Evolutionary conservation across 2,888 invertebrate genomes (phyloP).

Genomic region (Mactromeris polynyma): DNA sequence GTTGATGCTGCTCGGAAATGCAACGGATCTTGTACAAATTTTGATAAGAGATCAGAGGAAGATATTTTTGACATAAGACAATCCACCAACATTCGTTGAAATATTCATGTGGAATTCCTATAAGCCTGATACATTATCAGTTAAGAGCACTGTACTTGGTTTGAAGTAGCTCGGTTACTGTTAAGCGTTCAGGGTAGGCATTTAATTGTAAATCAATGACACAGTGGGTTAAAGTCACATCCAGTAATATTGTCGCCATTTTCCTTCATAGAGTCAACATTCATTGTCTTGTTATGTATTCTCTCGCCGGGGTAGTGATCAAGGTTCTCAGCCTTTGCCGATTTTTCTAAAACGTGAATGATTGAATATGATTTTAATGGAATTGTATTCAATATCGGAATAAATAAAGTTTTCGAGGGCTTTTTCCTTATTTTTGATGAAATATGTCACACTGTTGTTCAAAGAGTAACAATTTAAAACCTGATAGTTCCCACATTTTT

Average conservation of each 20-base stretch:
- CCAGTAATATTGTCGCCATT: slow-evolving; percentile 28
- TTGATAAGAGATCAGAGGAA: not conserved
- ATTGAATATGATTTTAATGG: slow-evolving; percentile 6
- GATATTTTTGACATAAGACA: not conserved
- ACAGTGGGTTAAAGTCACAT: slow-evolving; percentile 7
- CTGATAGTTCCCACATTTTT: slow-evolving; percentile 8
- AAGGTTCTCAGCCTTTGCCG: not conserved
- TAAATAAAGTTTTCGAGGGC: not conserved
- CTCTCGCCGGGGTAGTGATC: not conserved
- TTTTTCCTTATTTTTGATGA: not conserved
- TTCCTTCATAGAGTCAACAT: slow-evolving; percentile 25
- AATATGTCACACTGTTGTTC: not conserved
- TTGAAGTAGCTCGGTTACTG: not conserved
- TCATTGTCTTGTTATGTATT: slow-evolving; percentile 17
- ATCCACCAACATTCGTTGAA: not conserved
- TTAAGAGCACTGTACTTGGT: not conserved
- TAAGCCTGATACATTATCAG: not conserved
- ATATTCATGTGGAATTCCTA: not conserved
- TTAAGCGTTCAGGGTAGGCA: not conserved
- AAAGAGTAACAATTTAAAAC: not conserved
- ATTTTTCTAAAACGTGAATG: not conserved
- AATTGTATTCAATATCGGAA: not conserved
- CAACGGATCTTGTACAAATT: not conserved
- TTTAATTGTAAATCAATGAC: slow-evolving; percentile 39
- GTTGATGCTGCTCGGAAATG: not conserved